Evolutionary conservation across 2,113 vertebrate genomes (phyloP).

Genomic region (Hystrix brachyura): DNA sequence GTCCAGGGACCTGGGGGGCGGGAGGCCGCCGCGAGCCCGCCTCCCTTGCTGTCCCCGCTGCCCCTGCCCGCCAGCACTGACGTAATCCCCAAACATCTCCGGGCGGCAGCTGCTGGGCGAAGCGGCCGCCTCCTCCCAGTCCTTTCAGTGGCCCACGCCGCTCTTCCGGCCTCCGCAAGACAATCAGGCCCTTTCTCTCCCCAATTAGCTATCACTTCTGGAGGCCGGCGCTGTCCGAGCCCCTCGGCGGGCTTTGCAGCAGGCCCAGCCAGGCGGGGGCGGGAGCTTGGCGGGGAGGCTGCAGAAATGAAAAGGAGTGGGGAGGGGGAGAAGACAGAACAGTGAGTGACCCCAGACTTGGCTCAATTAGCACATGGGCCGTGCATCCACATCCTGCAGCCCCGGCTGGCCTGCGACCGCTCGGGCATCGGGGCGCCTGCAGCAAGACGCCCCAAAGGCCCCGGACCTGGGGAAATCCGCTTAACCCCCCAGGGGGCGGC

Average conservation of each 20-base stretch:
- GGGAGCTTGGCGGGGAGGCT: conserved; percentile 33
- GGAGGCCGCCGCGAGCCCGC: conserved; percentile 81
- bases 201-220: conserved; percentile 95
- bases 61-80: conserved; percentile 91
- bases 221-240: conserved; percentile 91
- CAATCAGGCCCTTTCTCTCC: conserved; percentile 95
- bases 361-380: background rate
- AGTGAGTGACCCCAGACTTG: background rate
- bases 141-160: conserved; percentile 88
- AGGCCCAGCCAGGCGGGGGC: conserved; percentile 78
- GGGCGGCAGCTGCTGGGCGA: conserved; percentile 95
- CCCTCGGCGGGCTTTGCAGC: conserved; percentile 87
- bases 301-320: conserved; percentile 77
- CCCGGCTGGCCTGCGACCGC: no score
- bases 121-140: conserved; percentile 89
- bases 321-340: conserved; percentile 28
- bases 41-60: conserved; percentile 68
- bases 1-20: conserved; percentile 89
- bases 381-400: background rate
- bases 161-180: conserved; percentile 91
- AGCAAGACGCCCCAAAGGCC: background rate
- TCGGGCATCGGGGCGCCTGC: background rate
- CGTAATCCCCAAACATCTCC: conserved; percentile 94
- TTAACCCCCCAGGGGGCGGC: background rate
- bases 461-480: background rate